These are phyloP conservation scores for Poeciliopsis infans DNA, from an alignment of 2,797 vertebrate genomes.

Conservation along the genomic window DNA sequence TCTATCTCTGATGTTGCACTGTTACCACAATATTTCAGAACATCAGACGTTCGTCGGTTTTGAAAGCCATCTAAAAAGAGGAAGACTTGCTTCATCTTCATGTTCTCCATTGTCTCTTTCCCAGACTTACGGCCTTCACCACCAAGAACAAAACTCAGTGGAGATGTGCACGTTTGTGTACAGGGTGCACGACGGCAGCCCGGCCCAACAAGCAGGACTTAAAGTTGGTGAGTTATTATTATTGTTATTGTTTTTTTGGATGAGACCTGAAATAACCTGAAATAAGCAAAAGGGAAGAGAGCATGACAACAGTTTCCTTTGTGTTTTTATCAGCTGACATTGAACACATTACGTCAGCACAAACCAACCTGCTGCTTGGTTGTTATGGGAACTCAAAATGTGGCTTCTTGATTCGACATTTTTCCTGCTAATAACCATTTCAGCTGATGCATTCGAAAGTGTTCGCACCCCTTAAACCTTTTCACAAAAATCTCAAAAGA, in stretches of 20 bases:
- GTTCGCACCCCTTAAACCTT: background rate
- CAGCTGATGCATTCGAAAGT: background rate
- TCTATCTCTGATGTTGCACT: background rate
- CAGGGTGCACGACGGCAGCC: conserved; percentile 89
- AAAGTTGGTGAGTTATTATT: conserved; percentile 85
- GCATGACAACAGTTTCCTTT: conserved; percentile 17
- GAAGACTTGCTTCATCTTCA: background rate
- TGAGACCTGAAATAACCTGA: conserved; percentile 36
- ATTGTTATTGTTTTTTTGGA: background rate
- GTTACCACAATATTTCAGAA: conserved; percentile 10
- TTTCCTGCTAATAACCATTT: conserved; percentile 47
- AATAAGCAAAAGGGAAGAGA: conserved; percentile 36
- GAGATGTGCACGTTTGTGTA: conserved; percentile 98
- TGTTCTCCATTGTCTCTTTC: conserved; percentile 42
- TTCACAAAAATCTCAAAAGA: background rate
- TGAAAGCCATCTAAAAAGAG: background rate
- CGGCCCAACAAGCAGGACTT: conserved; percentile 89
- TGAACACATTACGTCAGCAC: conserved; percentile 52
- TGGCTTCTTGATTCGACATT: conserved; percentile 30
- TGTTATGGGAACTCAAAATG: conserved; percentile 66
- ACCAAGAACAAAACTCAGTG: conserved; percentile 90
- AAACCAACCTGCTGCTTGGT: conserved; percentile 42
- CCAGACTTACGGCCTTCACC: conserved; percentile 95
- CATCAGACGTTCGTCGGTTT: background rate
- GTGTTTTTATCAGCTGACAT: conserved; percentile 32